Evolutionary conservation across 1,140 invertebrate species (phyloP).

Genomic region (Stegodyphus dumicola): DNA sequence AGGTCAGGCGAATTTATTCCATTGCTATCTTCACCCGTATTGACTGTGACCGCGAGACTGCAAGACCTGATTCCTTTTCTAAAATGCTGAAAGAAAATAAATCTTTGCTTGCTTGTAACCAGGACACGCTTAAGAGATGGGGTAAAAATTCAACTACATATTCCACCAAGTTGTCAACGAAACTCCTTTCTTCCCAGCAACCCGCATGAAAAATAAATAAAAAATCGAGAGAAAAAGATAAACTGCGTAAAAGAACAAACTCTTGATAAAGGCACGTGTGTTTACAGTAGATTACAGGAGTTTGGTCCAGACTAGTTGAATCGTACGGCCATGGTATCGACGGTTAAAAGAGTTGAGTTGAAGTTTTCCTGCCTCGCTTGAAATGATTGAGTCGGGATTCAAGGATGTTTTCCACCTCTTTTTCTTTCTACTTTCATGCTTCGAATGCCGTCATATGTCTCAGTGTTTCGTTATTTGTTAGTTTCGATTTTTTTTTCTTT

Average conservation of each 20-base stretch:
- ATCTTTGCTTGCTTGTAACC: background rate
- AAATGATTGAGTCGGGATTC: background rate
- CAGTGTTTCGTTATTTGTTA: too few relatives aligned
- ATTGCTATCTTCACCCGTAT: too few relatives aligned
- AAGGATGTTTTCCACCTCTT: too few relatives aligned
- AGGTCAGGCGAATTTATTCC: too few relatives aligned
- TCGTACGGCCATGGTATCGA: background rate
- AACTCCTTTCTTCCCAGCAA: conserved; percentile 1
- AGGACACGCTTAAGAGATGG: background rate
- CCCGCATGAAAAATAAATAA: conserved; percentile 16
- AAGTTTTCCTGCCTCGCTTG: background rate
- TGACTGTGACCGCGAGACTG: too few relatives aligned
- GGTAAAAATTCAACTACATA: conserved; percentile 16
- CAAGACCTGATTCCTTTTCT: background rate
- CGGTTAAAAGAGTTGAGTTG: background rate
- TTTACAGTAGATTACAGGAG: conserved; percentile 24
- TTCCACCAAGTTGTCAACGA: conserved; percentile 8
- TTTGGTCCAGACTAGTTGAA: background rate
- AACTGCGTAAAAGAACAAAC: conserved; percentile 1
- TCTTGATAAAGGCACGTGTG: conserved; percentile 20
- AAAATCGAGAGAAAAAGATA: background rate
- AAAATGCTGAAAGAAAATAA: background rate
- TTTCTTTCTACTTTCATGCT: too few relatives aligned
- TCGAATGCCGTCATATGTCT: too few relatives aligned
- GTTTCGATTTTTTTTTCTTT: too few relatives aligned